Evolutionary conservation across 2,113 vertebrate species (phyloP), one percentile per base, ranked within the genome.

Genomic region (Aegithalos caudatus): DNA sequence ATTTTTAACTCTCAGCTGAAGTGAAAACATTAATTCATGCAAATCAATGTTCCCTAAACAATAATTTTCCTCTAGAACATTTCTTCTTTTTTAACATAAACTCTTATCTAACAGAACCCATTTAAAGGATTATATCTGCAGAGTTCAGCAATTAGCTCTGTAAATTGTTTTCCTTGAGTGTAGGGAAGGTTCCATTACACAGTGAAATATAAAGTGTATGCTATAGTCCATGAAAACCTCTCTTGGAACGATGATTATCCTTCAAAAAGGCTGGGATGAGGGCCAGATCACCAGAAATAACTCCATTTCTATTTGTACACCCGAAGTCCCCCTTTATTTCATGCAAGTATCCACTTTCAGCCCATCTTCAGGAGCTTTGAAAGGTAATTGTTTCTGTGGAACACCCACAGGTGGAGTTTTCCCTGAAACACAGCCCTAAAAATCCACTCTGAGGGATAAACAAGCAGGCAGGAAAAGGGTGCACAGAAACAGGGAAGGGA

Each of bases 41-140:
- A 95, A 95, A 97, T 95, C 91, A 89, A 70, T 50, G 84, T 77
- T 92, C 81, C 78, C 94, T 82, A 96, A 94, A 92, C 95, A 95
- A 85, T 91, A 57, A 85, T 96, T 94, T 92, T 74, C 91, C 81
- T 72, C 73, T 24, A 53, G 84, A 91, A 87, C 50, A 28, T 87
- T 87, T 92, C 56, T 88, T 51, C 69, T 60, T 64, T 90, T 91
- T 92, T 57, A 88, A 88, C 70, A 72, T 61, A 64, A 93, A 89
- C 84, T 94, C 91, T 95, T 94, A 91, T 72, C 90, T 91, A 79
- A 35, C 73, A 18, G 33, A 94, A 50, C 40, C 58, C 81, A 70
- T 87, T 91, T 87, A 60, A 84, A 95, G 84, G 50, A 85, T 73
- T 76, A 6, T 62, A 91, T 92, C 91, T 87, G 81, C 87, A 82